Base-by-base conservation (phyloP, 2,888 invertebrate species). In the Hoplodrina ambigua region DNA sequence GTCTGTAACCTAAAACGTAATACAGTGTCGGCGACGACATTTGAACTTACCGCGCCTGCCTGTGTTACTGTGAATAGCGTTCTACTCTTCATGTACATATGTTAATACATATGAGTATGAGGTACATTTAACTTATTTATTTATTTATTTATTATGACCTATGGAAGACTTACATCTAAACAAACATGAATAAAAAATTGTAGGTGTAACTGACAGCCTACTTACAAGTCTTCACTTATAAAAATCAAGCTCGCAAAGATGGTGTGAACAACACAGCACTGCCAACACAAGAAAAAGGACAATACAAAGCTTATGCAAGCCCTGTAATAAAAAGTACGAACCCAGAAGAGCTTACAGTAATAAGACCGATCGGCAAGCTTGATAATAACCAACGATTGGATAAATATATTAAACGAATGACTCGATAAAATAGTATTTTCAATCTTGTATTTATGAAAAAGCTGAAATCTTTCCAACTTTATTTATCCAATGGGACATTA, bases 1-100 rank as follows among this genome's bases (percentile, higher is more conserved):
- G 50, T 54, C 54, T 79, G 61, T 76, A 70, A 66, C 56, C 68
- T 76, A 55, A 69, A 77, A 73, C 63, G 69, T 81, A 83, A 83
- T 75, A 80, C 73, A 44, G 68, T 69, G 67, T 62, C 72, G 54
- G 56, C 65, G n/a, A 63, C 66, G 33, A 62, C 72, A 67, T 69
- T 72, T 55, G 54, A 72, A 79, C 79, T 69, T 68, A 54, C 61
- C 55, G 57, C 60, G 50, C 61, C 52, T 57, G 55, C 19, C 20
- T 44, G 11, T 53, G 49, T 25, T 49, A 50, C 58, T 71, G 59
- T 20, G 67, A 52, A 71, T 44, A 56, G 56, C 57, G 41, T 33
- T 53, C 52, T 53, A 44, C 60, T 17, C 37, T 11, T 59, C 17
- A 0, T 8, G 8, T 37, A 37, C 37, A n/a, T n/a, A n/a, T n/a